Evolutionary conservation across 2,797 vertebrate species (phyloP).

Genomic region (Poeciliopsis paucimaculata): DNA sequence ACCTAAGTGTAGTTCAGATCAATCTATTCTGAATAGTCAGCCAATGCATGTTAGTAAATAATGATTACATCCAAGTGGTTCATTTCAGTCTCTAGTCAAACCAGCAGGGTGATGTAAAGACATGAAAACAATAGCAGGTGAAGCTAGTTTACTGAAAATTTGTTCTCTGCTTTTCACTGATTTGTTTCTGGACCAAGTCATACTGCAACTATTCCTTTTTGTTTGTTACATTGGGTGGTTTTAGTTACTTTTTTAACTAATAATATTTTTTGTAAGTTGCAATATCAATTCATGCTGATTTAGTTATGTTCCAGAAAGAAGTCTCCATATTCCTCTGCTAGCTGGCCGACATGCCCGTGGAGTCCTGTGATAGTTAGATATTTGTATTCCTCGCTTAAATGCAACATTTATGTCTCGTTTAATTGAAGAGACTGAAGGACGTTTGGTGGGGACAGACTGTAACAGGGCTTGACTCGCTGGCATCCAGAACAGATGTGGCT

Average conservation of each 20-base stretch:
- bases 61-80: not conserved
- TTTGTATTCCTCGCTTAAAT: constrained; percentile 17
- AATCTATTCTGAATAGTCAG: not conserved
- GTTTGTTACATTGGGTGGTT: not conserved
- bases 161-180: not conserved
- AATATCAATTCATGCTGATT: not conserved
- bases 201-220: not conserved
- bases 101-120: not conserved
- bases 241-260: not conserved
- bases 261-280: not conserved
- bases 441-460: constrained; percentile 10
- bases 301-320: not conserved
- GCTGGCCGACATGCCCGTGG: constrained; percentile 1
- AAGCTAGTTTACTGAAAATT: not conserved
- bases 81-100: not conserved
- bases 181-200: not conserved
- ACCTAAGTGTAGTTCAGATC: not conserved
- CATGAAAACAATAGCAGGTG: not conserved
- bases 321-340: not conserved
- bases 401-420: constrained; percentile 13
- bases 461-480: constrained; percentile 24
- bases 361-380: not conserved
- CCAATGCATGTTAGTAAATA: not conserved
- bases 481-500: constrained; percentile 11
- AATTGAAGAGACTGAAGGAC: constrained; percentile 8